Percentiles rank a stretch among this genome's conserved stretches.
Evolutionary conservation across 2,888 invertebrate species (phyloP).

Genomic region (Electrophaes corylata): DNA sequence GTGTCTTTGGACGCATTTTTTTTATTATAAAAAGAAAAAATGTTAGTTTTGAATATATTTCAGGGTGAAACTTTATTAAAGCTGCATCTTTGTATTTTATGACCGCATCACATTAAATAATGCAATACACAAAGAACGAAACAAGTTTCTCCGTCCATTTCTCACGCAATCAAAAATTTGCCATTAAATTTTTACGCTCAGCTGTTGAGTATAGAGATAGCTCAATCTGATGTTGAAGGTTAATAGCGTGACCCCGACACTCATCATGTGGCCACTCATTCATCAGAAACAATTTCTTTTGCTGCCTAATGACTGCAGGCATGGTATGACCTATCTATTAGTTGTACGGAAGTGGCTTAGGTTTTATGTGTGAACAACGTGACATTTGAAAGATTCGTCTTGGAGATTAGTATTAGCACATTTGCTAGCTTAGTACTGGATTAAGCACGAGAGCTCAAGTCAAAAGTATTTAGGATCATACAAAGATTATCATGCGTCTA

Average conservation of each 20-base stretch:
- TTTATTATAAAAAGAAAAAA: neutral
- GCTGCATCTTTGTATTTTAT: neutral
- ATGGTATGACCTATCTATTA: conserved; percentile 22
- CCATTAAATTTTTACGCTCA: conserved; percentile 36
- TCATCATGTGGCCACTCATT: conserved; percentile 38
- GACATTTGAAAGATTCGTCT: conserved; percentile 31
- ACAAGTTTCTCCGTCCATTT: conserved; percentile 19
- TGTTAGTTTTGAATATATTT: neutral
- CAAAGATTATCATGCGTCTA: no score
- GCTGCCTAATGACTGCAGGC: conserved; percentile 34
- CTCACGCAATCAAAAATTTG: conserved; percentile 35
- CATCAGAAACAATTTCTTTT: conserved; percentile 39
- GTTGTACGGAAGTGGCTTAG: conserved; percentile 19
- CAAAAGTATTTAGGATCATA: neutral
- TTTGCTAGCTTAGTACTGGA: neutral
- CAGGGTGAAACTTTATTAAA: neutral
- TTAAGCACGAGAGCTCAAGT: neutral
- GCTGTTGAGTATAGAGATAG: conserved; percentile 27
- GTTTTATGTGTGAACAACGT: conserved; percentile 30
- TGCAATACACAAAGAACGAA: conserved; percentile 15
- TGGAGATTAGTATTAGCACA: neutral
- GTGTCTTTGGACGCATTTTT: neutral
- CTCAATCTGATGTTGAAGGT: conserved; percentile 43
- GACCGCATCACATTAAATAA: conserved; percentile 16
- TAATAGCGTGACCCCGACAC: conserved; percentile 52